A percentile compares a stretch with the other conserved stretches of the same genome.
phyloP scores from a whole-genome alignment of 2,888 invertebrate genomes.

The Tetanocera ferruginea region DNA sequence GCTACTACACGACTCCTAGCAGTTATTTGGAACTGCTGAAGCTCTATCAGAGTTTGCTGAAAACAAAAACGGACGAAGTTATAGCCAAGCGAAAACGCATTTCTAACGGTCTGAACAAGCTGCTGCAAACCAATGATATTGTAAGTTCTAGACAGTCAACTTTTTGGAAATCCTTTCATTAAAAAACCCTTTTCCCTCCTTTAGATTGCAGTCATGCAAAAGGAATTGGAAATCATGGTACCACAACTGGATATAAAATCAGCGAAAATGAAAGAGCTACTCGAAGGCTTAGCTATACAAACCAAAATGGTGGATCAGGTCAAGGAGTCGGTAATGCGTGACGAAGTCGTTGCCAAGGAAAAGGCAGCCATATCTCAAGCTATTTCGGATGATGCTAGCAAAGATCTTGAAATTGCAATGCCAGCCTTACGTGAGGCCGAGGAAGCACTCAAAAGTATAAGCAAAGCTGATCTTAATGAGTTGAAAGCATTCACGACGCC shows the following conservation, averaged over 20 bases:
- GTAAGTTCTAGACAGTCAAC: conserved; percentile 50
- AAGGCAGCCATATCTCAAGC: conserved; percentile 88
- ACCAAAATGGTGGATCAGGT: conserved; percentile 87
- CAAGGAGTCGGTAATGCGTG: conserved; percentile 81
- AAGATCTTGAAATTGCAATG: conserved; percentile 88
- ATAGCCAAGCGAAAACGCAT: conserved; percentile 77
- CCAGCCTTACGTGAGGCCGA: conserved; percentile 89
- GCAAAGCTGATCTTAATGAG: conserved; percentile 92
- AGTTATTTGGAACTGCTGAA: conserved; percentile 89
- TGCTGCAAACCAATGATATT: conserved; percentile 67
- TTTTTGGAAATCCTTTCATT: background rate
- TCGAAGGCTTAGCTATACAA: conserved; percentile 82
- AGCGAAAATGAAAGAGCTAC: conserved; percentile 80
- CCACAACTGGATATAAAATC: conserved; percentile 85
- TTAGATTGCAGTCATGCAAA: conserved; percentile 86
- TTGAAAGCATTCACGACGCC: conserved; percentile 90
- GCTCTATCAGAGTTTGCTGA: conserved; percentile 80
- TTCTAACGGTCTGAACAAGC: conserved; percentile 78
- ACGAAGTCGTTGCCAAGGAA: conserved; percentile 86
- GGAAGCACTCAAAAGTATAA: conserved; percentile 85
- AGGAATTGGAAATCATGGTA: conserved; percentile 83
- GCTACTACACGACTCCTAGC: conserved; percentile 93
- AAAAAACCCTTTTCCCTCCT: background rate
- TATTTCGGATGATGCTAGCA: conserved; percentile 89
- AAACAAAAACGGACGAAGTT: conserved; percentile 79